Percentiles rank a stretch among this genome's conserved stretches.
phyloP scores from a whole-genome alignment of 2,888 invertebrate genomes.

The Microctonus hyperodae region DNA sequence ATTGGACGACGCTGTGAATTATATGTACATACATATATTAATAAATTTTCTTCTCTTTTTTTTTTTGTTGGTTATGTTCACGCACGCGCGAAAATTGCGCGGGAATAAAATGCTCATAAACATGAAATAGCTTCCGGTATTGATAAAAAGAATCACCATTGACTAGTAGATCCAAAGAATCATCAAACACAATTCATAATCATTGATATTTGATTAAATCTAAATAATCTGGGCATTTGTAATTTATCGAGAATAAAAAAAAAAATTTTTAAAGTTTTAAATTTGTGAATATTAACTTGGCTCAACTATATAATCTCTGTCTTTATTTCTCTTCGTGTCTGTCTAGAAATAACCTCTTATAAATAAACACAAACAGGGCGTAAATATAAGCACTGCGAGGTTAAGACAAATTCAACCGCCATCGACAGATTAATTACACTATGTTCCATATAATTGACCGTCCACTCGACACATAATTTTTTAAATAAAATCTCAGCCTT shows the following conservation, averaged over 20 bases:
- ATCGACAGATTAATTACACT: constrained; percentile 24
- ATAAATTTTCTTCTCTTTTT: not conserved
- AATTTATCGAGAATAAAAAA: too few species aligned
- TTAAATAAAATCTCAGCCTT: not conserved
- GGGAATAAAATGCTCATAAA: constrained; percentile 22
- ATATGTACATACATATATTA: constrained; percentile 9
- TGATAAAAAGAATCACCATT: not conserved
- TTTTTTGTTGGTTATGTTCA: not conserved
- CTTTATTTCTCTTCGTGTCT: not conserved
- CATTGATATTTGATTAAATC: too few species aligned
- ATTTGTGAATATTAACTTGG: not conserved
- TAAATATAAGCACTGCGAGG: constrained; percentile 16
- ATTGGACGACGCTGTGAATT: constrained; percentile 3
- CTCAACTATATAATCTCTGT: not conserved
- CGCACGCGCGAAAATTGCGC: constrained; percentile 1
- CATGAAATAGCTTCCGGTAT: constrained; percentile 20
- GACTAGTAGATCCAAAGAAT: constrained; percentile 2
- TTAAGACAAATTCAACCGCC: constrained; percentile 25
- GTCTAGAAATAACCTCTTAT: constrained; percentile 24
- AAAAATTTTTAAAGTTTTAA: not conserved
- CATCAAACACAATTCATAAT: too few species aligned
- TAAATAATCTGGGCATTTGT: not conserved
- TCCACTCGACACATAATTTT: constrained; percentile 24
- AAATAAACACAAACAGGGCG: constrained; percentile 24
- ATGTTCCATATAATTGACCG: constrained; percentile 18